A percentile compares a stretch with the other conserved stretches of the same genome.
These are phyloP conservation scores for Plectus sambesii DNA, from an alignment of 1,140 invertebrate genomes.

Conservation along the genomic window DNA sequence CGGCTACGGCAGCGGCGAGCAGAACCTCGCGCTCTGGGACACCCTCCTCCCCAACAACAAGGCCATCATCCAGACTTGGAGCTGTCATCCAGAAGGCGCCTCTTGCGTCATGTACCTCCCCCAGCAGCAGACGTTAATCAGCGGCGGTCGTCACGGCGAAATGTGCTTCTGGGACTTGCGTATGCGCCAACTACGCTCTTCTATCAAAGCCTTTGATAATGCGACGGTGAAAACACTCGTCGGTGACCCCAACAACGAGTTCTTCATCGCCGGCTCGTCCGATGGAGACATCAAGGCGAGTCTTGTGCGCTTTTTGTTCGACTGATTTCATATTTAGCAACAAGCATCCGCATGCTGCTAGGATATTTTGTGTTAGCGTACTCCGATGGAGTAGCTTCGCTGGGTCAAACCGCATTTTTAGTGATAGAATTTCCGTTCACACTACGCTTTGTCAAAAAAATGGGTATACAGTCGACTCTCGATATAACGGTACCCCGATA, in stretches of 20 bases:
- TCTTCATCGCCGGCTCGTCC: slow-evolving; percentile 90
- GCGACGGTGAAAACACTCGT: slow-evolving; percentile 79
- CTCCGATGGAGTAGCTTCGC: too few species aligned
- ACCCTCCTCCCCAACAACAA: slow-evolving; percentile 88
- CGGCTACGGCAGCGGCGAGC: slow-evolving; percentile 86
- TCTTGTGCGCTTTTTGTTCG: slow-evolving; percentile 47
- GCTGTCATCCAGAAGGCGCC: slow-evolving; percentile 36
- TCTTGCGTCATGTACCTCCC: slow-evolving; percentile 37
- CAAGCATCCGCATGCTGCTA: background rate
- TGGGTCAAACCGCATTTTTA: too few species aligned
- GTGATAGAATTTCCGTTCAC: too few species aligned
- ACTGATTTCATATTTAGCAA: too few species aligned
- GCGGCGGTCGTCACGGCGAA: slow-evolving; percentile 87
- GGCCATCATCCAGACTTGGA: slow-evolving; percentile 61
- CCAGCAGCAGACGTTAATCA: slow-evolving; percentile 55
- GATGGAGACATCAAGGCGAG: slow-evolving; percentile 94
- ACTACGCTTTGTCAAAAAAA: too few species aligned
- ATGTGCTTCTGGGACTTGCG: slow-evolving; percentile 69
- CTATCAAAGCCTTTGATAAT: slow-evolving; percentile 56
- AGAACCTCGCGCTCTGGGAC: slow-evolving; percentile 97
- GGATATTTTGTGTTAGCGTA: too few species aligned
- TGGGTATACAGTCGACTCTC: too few species aligned
- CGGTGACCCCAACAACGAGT: slow-evolving; percentile 83
- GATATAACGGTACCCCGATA: too few species aligned
- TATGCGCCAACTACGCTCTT: slow-evolving; percentile 70